Base-by-base conservation (phyloP, 2,888 invertebrate genomes). In the Bombyx huttoni region DNA sequence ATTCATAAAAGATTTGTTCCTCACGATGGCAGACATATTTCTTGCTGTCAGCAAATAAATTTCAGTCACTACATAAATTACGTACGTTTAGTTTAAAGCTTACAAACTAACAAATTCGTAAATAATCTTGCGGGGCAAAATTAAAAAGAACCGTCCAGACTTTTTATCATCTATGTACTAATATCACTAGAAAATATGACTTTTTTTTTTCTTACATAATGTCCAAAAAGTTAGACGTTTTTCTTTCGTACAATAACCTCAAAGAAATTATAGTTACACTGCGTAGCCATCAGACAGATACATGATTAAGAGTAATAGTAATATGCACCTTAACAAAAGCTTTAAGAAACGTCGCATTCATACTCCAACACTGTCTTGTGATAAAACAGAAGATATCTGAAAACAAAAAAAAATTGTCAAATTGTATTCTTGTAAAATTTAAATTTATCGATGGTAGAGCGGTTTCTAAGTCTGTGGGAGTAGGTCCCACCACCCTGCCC, bases 311-410 rank as follows among this genome's bases (percentile, higher is more conserved):
- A 40, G 7, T 40, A 40, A 40, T 55, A 58, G 56, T 61, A 58
- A 60, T 47, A 53, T 55, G 53, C 56, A 51, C 53, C 54, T 54
- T 34, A 53, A 50, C 35, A 48, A 7, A 48, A 55, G 48, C 55
- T 60, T 52, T 70, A 70, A 34, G 67, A 64, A 50, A 66, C 70
- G 49, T 81, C 82, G 59, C 80, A 79, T 59, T 93, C 93, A 68
- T 97, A 98, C 75, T 96, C 96, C 84, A 98, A 85, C 58, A 97
- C 94, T 82, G 96, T 96, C 87, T 98, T 98, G 89, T 98, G 98
- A 86, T 98, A 98, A 90, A 98, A 98, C 58, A 98, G 91, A 56
- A 98, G 91, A 84, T 98, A 98, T 66, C 96, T 96, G 91, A 59
- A 91, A 92, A 64, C 67, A 66, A 70, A 61, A 60, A 57, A 56